Evolutionary conservation across 2,888 invertebrate genomes (phyloP), one percentile per base, ranked within the genome.

Genomic region (Dilophus febrilis): DNA sequence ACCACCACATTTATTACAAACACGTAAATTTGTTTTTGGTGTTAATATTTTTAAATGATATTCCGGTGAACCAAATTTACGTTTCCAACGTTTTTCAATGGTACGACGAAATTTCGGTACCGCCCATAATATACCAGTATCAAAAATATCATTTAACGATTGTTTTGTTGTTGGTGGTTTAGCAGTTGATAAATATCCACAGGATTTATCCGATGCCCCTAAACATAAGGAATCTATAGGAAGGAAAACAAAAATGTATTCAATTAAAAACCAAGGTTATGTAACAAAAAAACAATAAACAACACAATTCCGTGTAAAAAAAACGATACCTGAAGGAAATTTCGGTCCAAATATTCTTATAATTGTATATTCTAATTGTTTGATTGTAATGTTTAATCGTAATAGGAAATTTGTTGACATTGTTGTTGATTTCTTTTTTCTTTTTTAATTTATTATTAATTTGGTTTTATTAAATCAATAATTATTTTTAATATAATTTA

Each of bases 1-100:
- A 57, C 84, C 75, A 1, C 94, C 94, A 64, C 94, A 94, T 35
- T 72, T 72, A 45, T 73, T 65, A 53, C 94, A 94, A 1, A 73
- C 70, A 45, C 77, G 64, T 26, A 94, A 65, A 58, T 82, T 75
- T 4, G 65, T 77, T 56, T 81, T 86, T 0, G 82, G 77, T 18
- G 67, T 64, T 12, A 81, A 54, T 45, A 77, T 69, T 60, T 88
- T 86, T 68, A 71, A 72, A 11, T 69, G 59, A 55, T 76, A 74
- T 1, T 77, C 65, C 0, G 75, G 73, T 31, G 54, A 46, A 1
- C 87, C 87, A 59, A 70, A 87, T 59, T 76, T 83, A 35, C 88
- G 68, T 34, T 70, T 77, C 48, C 67, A 59, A 43, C 86, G 68
- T 54, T 65, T 78, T 54, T 92, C 91, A 33, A 85, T 47, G 0